These are phyloP conservation scores for Australoheros facetus DNA, from an alignment of 2,797 vertebrate species.

Conservation along the genomic window DNA sequence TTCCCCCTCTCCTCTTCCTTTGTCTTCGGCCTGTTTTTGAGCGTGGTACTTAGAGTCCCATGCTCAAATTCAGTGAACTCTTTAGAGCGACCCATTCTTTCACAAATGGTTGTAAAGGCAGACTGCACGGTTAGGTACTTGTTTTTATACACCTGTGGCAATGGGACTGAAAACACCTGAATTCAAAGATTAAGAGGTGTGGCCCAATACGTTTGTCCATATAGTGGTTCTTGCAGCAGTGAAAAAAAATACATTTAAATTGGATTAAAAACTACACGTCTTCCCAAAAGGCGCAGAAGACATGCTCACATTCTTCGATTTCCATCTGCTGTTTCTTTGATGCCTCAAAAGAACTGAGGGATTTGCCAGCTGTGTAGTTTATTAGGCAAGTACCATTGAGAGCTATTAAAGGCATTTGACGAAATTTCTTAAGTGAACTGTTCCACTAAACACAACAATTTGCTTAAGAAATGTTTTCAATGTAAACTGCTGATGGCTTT, in stretches of 20 bases:
- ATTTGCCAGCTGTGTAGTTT: not conserved
- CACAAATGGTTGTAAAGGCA: not conserved
- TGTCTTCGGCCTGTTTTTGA: too few relatives aligned
- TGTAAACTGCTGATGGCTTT: too few relatives aligned
- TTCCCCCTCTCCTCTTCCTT: too few relatives aligned
- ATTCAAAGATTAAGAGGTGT: not conserved
- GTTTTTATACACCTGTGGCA: not conserved
- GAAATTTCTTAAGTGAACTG: not conserved
- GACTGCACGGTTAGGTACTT: not conserved
- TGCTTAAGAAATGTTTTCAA: too few relatives aligned
- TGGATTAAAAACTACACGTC: not conserved
- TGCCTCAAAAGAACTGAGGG: not conserved
- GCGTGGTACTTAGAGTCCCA: too few relatives aligned
- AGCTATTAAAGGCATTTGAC: not conserved
- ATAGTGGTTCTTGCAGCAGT: not conserved
- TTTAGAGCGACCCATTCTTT: not conserved
- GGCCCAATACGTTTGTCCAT: too few relatives aligned
- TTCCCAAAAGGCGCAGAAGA: not conserved
- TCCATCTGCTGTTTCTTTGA: conserved; percentile 2
- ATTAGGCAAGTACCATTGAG: not conserved
- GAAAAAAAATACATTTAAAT: not conserved
- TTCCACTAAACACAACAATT: not conserved
- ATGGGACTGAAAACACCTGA: not conserved
- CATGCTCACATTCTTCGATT: not conserved
- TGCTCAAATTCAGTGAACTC: not conserved